phyloP scores from a whole-genome alignment of 2,797 vertebrate genomes.

The Lycodopsis pacificus region DNA sequence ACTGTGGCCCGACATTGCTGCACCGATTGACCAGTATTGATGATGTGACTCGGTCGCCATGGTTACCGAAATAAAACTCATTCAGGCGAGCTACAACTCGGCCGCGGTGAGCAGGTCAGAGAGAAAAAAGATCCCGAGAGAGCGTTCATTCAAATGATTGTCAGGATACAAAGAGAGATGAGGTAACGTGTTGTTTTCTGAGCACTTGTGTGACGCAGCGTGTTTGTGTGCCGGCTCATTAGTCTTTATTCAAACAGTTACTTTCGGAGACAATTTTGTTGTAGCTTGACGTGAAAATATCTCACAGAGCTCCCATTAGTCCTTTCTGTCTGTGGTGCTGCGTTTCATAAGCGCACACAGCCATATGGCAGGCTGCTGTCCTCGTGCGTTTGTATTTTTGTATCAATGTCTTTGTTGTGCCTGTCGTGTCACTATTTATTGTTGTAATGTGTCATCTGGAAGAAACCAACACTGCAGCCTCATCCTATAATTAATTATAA shows the following conservation, averaged over 20 bases:
- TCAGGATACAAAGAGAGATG: neutral
- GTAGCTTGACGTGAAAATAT: neutral
- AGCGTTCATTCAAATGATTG: neutral
- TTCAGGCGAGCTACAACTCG: conserved; percentile 21
- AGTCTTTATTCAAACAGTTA: neutral
- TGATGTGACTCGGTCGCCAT: conserved; percentile 53
- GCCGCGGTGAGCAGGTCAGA: conserved; percentile 12
- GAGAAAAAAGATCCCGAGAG: neutral
- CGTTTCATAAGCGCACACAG: neutral
- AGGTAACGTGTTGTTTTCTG: conserved; percentile 2
- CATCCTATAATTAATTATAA: neutral
- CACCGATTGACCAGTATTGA: conserved; percentile 74
- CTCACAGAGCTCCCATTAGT: neutral
- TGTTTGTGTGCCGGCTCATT: neutral
- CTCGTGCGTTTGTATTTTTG: neutral
- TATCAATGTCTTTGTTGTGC: neutral
- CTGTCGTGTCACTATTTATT: neutral
- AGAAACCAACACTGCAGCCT: neutral
- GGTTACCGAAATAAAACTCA: conserved; percentile 63
- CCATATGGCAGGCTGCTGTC: neutral
- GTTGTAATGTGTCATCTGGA: neutral
- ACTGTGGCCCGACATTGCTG: conserved; percentile 51
- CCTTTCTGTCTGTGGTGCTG: neutral
- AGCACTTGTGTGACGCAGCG: neutral
- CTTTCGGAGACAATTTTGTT: neutral